Evolutionary conservation across 2,113 vertebrate species (phyloP).

Genomic region (Halichoeres trimaculatus): DNA sequence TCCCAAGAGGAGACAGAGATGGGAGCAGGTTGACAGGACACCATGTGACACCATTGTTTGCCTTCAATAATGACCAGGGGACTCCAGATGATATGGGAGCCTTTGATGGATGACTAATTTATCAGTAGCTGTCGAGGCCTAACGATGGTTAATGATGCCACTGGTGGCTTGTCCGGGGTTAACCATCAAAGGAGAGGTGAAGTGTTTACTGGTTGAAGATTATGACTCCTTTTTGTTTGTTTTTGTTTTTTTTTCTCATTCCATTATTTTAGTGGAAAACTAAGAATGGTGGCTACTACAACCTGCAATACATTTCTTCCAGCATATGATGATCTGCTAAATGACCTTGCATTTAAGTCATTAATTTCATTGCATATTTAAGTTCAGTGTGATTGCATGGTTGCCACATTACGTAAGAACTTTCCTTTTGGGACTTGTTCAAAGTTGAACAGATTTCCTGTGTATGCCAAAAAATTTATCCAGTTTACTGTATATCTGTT

Average conservation of each 20-base stretch:
- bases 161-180: conserved; percentile 39
- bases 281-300: too few species aligned
- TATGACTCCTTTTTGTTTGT: not conserved
- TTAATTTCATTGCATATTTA: not conserved
- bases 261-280: too few species aligned
- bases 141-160: conserved; percentile 77
- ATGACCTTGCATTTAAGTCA: not conserved
- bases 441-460: not conserved
- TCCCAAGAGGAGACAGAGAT: conserved; percentile 46
- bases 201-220: conserved; percentile 5
- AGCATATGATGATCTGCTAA: too few species aligned
- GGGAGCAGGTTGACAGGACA: conserved; percentile 52
- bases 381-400: not conserved
- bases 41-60: conserved; percentile 75
- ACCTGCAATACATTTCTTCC: too few species aligned
- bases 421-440: conserved; percentile 38
- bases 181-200: conserved; percentile 36
- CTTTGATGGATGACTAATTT: conserved; percentile 82
- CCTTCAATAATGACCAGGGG: conserved; percentile 68
- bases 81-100: conserved; percentile 70
- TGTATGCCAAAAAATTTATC: conserved; percentile 24
- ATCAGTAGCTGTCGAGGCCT: conserved; percentile 77
- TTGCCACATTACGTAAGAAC: conserved; percentile 7
- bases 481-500: conserved; percentile 19
- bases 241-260: not conserved